Conservation (phyloP, 2,888 invertebrate species). For the Pogonocherus hispidulus region DNA sequence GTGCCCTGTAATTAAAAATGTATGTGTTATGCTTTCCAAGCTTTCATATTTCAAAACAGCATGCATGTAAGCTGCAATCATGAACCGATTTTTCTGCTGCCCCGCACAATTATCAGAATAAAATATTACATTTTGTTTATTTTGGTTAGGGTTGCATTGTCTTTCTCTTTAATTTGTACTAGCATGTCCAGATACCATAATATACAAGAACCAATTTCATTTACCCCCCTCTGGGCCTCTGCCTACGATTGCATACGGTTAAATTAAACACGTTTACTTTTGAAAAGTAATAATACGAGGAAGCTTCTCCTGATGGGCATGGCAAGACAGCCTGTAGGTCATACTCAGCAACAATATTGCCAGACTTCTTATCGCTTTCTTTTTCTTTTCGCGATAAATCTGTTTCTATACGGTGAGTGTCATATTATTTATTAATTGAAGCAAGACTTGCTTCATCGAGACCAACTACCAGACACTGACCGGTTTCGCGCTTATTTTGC, state of each 20-base stretch:
- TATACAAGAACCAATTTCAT: background rate
- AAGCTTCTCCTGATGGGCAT: constrained; percentile 27
- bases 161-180: no score
- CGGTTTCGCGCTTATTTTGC: no score
- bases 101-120: constrained; percentile 7
- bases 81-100: background rate
- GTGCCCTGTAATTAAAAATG: background rate
- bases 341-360: constrained; percentile 8
- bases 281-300: constrained; percentile 26
- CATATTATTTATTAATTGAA: no score
- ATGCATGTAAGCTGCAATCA: background rate
- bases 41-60: background rate
- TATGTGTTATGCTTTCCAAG: background rate
- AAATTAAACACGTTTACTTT: constrained; percentile 9
- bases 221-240: background rate
- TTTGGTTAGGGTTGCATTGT: no score
- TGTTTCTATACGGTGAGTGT: no score
- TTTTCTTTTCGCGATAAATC: constrained; percentile 9
- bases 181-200: background rate
- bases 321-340: constrained; percentile 28
- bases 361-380: background rate
- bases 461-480: no score
- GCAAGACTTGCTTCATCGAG: no score
- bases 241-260: background rate
- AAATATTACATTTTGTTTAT: background rate